These are phyloP conservation scores for Sebastes taczanowskii DNA, from an alignment of 2,797 vertebrate species.

Conservation along the genomic window DNA sequence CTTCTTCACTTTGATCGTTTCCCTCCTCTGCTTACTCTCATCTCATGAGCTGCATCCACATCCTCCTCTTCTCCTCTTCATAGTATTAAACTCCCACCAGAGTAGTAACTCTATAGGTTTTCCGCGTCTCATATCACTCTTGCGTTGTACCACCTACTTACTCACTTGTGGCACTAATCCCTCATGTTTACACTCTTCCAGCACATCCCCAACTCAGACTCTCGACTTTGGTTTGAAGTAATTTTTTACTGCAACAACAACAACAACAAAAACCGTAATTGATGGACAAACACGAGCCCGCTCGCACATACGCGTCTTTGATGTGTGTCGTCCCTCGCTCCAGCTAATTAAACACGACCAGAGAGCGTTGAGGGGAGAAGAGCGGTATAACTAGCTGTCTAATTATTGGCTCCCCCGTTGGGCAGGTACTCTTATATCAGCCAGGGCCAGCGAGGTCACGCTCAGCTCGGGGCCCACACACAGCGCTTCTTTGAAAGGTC, in stretches of 20 bases:
- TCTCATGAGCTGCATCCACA: constrained; percentile 3
- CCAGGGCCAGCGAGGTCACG: constrained; percentile 35
- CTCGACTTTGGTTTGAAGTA: constrained; percentile 19
- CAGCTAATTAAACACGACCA: not conserved
- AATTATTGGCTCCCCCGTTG: constrained; percentile 53
- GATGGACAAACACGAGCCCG: constrained; percentile 36
- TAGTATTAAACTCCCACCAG: constrained; percentile 16
- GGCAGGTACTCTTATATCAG: constrained; percentile 52
- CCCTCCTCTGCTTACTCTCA: not conserved
- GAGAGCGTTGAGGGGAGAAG: not conserved
- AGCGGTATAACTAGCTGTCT: constrained; percentile 31
- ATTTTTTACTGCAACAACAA: not conserved
- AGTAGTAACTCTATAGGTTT: not conserved
- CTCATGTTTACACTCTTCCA: constrained; percentile 32
- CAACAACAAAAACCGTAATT: constrained; percentile 23
- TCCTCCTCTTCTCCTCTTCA: not conserved
- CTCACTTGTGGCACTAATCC: not conserved
- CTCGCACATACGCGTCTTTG: constrained; percentile 26
- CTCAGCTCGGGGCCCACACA: constrained; percentile 39
- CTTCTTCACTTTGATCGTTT: constrained; percentile 1
- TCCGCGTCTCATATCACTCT: not conserved
- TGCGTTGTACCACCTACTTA: not conserved
- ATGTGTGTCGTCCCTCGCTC: constrained; percentile 31
- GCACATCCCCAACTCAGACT: not conserved
- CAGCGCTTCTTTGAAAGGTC: constrained; percentile 10